Percentiles rank a stretch among this genome's conserved stretches.
Conservation (phyloP, 64 coral and sea anemone species). For the Trachythela sp. region DNA sequence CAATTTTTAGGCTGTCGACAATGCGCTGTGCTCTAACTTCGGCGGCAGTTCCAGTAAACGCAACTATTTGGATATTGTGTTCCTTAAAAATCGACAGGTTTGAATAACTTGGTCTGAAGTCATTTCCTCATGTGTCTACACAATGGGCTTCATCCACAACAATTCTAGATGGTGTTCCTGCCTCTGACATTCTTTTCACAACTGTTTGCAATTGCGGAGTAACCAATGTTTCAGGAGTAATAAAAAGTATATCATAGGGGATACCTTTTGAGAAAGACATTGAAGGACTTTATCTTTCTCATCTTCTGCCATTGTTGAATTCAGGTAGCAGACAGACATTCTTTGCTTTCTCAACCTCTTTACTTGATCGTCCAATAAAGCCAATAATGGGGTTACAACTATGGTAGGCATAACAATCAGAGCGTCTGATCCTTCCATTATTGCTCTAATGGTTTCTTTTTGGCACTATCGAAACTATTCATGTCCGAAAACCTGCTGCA, state of each 20-base stretch:
- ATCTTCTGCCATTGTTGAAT: slow-evolving; percentile 22
- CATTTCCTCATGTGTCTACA: slow-evolving; percentile 2
- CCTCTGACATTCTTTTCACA: neutral
- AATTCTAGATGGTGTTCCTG: neutral
- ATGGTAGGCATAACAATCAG: slow-evolving; percentile 23
- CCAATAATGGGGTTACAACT: slow-evolving; percentile 20
- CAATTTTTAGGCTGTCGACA: neutral
- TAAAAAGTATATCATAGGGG: neutral
- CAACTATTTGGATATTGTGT: neutral
- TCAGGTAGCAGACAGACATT: slow-evolving; percentile 12
- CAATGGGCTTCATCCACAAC: slow-evolving; percentile 19
- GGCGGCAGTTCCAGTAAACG: neutral
- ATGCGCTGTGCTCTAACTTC: neutral
- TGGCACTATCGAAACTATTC: neutral
- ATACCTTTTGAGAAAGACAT: neutral
- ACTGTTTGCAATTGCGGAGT: neutral
- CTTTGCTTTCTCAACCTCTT: neutral
- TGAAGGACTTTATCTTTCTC: neutral
- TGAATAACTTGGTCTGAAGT: slow-evolving; percentile 22
- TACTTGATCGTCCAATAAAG: slow-evolving; percentile 21
- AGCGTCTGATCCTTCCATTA: neutral
- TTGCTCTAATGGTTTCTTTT: neutral
- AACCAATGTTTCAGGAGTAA: slow-evolving; percentile 20
- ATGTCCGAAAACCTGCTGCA: neutral
- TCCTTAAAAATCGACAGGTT: neutral